These are phyloP conservation scores for Nibea coibor DNA, from an alignment of 2,113 vertebrate species.

Conservation along the genomic window DNA sequence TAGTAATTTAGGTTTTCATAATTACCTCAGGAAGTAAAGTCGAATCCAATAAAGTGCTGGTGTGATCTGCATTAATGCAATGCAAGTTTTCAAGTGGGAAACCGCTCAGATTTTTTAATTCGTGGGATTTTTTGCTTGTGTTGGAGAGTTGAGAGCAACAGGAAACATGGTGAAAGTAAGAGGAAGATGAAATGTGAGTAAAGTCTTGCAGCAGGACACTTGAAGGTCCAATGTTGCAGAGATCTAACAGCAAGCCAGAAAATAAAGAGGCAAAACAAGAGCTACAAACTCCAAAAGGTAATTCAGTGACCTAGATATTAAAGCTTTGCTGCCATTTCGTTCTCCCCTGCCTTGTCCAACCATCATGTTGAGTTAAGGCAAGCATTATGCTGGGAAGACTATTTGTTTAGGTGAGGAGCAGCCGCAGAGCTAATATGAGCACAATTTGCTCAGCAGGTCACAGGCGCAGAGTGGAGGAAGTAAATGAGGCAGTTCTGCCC, in stretches of 20 bases:
- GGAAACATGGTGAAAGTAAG: slow-evolving; percentile 19
- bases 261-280: slow-evolving; percentile 60
- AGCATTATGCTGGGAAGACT: slow-evolving; percentile 81
- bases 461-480: slow-evolving; percentile 82
- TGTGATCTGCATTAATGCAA: neutral
- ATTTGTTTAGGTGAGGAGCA: slow-evolving; percentile 85
- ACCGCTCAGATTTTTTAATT: neutral
- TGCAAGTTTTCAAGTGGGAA: neutral
- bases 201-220: slow-evolving; percentile 42
- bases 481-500: slow-evolving; percentile 85
- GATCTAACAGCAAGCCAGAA: slow-evolving; percentile 46
- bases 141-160: slow-evolving; percentile 13
- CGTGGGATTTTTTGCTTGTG: neutral
- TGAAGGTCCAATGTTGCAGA: slow-evolving; percentile 43
- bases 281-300: slow-evolving; percentile 71
- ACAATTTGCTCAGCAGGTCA: slow-evolving; percentile 86
- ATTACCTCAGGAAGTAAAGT: slow-evolving; percentile 20
- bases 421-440: slow-evolving; percentile 85
- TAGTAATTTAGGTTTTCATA: slow-evolving; percentile 9
- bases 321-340: slow-evolving; percentile 67
- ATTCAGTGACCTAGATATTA: slow-evolving; percentile 85
- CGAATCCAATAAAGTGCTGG: neutral
- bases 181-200: slow-evolving; percentile 30
- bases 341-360: slow-evolving; percentile 71
- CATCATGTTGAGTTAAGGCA: slow-evolving; percentile 82